Evolutionary conservation across 2,113 vertebrate species (phyloP), one percentile per base, ranked within the genome.

Genomic region (Cyprinodon variegatus): DNA sequence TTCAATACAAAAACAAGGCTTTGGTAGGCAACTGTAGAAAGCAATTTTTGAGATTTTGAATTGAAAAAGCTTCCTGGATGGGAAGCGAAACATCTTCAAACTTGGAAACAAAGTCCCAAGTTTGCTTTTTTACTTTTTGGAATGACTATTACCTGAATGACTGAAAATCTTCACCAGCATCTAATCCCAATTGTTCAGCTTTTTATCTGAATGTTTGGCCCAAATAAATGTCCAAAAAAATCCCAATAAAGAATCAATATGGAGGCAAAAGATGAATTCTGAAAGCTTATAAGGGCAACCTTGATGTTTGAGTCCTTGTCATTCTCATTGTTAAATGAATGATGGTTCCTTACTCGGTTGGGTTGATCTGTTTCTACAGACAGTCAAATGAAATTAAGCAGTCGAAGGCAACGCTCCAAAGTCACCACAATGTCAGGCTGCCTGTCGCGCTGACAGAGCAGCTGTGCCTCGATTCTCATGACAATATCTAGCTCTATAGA

Each of bases 291-390:
- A 61, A 68, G 3, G 39, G 15, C 38, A 76, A 63, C 46, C 70
- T 72, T 69, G n/a, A 74, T 45, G 20, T 78, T 46, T 22, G 37
- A 65, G 77, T 57, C 45, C 60, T 69, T 59, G 68, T 85, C 61
- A 61, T 88, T 61, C 71, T 85, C 68, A 43, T 84, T 39, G 74
- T 46, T 72, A 66, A 78, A 77, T 84, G 82, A 84, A 77, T 38
- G 78, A 81, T 83, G 77, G 61, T 12, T 62, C 36, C 66, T 11
- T 50, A 36, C 57, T 65, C 65, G 0, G 77, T 74, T 38, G 22
- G 82, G 60, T 80, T 74, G 62, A 83, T 85, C 82, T 78, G 53
- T 43, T 83, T 82, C 80, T 88, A 82, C 84, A 90, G 80, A 86
- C 76, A 11, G 45, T 62, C 64, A 17, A 85, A 86, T 86, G 68